A percentile compares a stretch with the other conserved stretches of the same genome.
Conservation (phyloP, 2,888 invertebrate genomes). For the Drosophila mimetica region DNA sequence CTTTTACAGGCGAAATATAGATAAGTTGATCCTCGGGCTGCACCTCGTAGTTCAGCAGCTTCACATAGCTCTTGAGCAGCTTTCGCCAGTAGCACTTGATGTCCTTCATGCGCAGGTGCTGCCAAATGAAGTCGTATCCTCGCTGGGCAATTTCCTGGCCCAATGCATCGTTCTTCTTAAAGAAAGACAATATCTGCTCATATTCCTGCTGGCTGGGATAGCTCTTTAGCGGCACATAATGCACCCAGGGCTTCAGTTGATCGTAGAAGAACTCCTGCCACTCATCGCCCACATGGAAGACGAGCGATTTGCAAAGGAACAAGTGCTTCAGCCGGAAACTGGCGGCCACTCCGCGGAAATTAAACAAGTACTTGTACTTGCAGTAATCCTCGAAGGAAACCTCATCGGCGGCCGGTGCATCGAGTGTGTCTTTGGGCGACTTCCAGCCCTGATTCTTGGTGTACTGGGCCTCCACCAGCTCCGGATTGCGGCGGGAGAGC, state of each 20-base stretch:
- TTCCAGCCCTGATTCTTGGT: conserved; percentile 99
- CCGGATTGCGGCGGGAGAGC: conserved; percentile 90
- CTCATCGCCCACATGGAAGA: conserved; percentile 96
- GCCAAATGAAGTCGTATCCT: conserved; percentile 93
- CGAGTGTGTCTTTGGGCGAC: conserved; percentile 95
- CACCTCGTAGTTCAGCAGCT: conserved; percentile 89
- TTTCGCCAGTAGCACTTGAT: conserved; percentile 94
- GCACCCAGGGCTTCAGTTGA: conserved; percentile 96
- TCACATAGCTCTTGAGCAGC: conserved; percentile 90
- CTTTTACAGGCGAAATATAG: conserved; percentile 82
- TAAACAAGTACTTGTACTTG: conserved; percentile 96
- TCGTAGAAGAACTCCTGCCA: conserved; percentile 98
- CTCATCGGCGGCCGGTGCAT: conserved; percentile 92
- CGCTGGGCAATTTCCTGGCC: conserved; percentile 91
- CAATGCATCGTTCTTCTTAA: conserved; percentile 89
- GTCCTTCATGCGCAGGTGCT: conserved; percentile 92
- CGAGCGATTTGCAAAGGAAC: conserved; percentile 95
- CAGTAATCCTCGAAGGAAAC: conserved; percentile 96
- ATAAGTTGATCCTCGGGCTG: conserved; percentile 86
- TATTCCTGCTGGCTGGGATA: conserved; percentile 89
- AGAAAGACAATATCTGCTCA: conserved; percentile 90
- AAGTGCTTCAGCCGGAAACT: conserved; percentile 98
- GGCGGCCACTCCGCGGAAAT: conserved; percentile 98
- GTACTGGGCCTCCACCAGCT: conserved; percentile 95
- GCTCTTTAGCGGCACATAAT: conserved; percentile 94